Percentiles rank a stretch among this genome's conserved stretches.
These are phyloP conservation scores for Macrosoma leucophasiata DNA, from an alignment of 2,888 invertebrate genomes.

Conservation along the genomic window DNA sequence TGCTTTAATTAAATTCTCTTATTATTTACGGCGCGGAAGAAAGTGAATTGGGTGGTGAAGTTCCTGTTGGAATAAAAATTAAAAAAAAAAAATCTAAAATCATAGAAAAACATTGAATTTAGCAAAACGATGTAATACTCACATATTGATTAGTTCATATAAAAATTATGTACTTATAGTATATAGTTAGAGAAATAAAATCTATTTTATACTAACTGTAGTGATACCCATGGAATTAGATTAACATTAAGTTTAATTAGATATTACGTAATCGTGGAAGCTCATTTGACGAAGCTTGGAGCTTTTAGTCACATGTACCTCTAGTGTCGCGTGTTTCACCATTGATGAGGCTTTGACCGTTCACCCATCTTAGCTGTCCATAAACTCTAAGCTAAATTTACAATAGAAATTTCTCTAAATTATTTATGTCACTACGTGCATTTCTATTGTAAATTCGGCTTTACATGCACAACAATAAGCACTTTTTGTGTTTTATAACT, in stretches of 20 bases:
- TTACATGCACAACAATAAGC: too few relatives aligned
- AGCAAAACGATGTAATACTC: slow-evolving; percentile 43
- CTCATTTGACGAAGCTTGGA: slow-evolving; percentile 45
- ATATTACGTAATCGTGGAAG: slow-evolving; percentile 26
- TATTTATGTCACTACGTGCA: too few relatives aligned
- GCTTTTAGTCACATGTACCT: slow-evolving; percentile 44
- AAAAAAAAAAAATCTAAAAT: slow-evolving; percentile 24
- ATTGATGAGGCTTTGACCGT: slow-evolving; percentile 38
- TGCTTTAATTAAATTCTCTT: too few relatives aligned
- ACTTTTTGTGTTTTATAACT: too few relatives aligned
- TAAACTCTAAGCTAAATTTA: too few relatives aligned
- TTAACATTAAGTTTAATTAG: slow-evolving; percentile 30
- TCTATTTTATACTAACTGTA: slow-evolving; percentile 69
- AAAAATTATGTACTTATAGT: slow-evolving; percentile 44
- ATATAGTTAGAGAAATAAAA: slow-evolving; percentile 59
- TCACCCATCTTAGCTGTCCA: too few relatives aligned
- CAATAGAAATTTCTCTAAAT: too few relatives aligned
- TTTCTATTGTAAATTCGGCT: too few relatives aligned
- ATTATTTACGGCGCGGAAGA: too few relatives aligned
- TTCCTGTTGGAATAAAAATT: too few relatives aligned
- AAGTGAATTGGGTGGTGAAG: too few relatives aligned
- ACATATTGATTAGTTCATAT: slow-evolving; percentile 30
- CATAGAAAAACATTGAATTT: background rate
- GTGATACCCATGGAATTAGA: slow-evolving; percentile 33
- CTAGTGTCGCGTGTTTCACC: slow-evolving; percentile 37